Conservation (phyloP, 30 jellyfish, hydroid and myxozoan genomes). For the Aurelia aurita complex sp. Pacific region DNA sequence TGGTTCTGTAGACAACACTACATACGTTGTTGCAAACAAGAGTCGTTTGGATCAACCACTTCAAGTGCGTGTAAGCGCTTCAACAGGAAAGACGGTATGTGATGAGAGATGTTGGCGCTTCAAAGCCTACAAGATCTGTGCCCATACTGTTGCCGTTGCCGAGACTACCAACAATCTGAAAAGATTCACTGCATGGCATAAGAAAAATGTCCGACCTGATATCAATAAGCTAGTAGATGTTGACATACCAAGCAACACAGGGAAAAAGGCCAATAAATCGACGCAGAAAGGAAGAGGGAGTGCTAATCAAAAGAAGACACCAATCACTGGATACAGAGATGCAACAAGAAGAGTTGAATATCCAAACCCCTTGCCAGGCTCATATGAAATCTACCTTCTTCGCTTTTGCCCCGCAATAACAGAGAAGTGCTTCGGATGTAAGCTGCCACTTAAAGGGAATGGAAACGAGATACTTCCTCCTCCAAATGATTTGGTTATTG, state of each 20-base stretch:
- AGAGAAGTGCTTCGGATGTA: too few species aligned
- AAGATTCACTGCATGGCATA: background rate
- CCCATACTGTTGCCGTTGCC: background rate
- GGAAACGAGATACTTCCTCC: too few species aligned
- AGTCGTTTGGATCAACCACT: too few species aligned
- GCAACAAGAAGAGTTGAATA: too few species aligned
- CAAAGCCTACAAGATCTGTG: slow-evolving; percentile 7
- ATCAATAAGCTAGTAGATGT: background rate
- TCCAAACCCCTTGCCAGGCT: too few species aligned
- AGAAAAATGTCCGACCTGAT: background rate
- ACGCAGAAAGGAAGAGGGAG: slow-evolving; percentile 1
- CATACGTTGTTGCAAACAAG: background rate
- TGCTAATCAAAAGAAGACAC: background rate
- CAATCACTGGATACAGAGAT: too few species aligned
- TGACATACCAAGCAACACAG: background rate
- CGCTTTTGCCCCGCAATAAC: too few species aligned
- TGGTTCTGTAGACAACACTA: background rate
- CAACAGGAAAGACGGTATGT: background rate
- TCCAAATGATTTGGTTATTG: too few species aligned
- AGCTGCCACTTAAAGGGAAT: too few species aligned
- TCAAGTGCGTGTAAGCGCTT: too few species aligned
- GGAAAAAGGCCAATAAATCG: background rate
- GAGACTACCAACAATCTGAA: background rate
- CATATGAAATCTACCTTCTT: too few species aligned
- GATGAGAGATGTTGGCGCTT: background rate